Percentiles rank a stretch among this genome's conserved stretches.
Evolutionary conservation across 2,888 invertebrate species (phyloP).

Genomic region (Taenaris catops): DNA sequence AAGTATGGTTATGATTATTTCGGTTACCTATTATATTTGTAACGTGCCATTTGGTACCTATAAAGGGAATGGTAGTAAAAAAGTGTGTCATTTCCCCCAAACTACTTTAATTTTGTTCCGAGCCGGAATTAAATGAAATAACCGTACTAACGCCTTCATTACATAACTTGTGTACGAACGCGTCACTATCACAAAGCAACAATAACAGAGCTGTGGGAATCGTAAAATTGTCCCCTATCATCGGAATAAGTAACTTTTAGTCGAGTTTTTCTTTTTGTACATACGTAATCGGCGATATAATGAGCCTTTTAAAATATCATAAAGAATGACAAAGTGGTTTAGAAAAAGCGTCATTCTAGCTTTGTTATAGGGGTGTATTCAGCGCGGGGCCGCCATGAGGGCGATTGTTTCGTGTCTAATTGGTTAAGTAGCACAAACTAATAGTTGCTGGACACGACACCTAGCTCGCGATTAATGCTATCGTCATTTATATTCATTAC

Average conservation of each 20-base stretch:
- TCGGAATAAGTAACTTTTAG: constrained; percentile 39
- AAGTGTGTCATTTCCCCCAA: constrained; percentile 36
- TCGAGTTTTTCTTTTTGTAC: constrained; percentile 55
- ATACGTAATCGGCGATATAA: constrained; percentile 50
- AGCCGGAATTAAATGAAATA: constrained; percentile 42
- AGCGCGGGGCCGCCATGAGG: constrained; percentile 57
- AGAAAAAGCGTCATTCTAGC: constrained; percentile 55
- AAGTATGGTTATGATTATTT: background rate
- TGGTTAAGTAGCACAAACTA: constrained; percentile 72
- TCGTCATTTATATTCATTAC: constrained; percentile 28
- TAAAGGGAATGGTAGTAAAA: constrained; percentile 30
- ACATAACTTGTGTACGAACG: constrained; percentile 60
- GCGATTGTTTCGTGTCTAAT: constrained; percentile 74
- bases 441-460: constrained; percentile 66
- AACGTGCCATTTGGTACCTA: constrained; percentile 9
- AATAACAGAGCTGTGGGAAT: constrained; percentile 56
- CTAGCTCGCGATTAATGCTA: constrained; percentile 29
- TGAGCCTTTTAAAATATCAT: constrained; percentile 72
- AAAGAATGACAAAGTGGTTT: constrained; percentile 66
- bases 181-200: constrained; percentile 57
- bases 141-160: constrained; percentile 44
- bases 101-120: constrained; percentile 49
- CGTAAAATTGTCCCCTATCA: constrained; percentile 74
- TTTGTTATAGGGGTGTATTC: constrained; percentile 75
- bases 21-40: constrained; percentile 1